Base-by-base conservation (phyloP, 2,797 vertebrate genomes). In the Sebastes diaconus region DNA sequence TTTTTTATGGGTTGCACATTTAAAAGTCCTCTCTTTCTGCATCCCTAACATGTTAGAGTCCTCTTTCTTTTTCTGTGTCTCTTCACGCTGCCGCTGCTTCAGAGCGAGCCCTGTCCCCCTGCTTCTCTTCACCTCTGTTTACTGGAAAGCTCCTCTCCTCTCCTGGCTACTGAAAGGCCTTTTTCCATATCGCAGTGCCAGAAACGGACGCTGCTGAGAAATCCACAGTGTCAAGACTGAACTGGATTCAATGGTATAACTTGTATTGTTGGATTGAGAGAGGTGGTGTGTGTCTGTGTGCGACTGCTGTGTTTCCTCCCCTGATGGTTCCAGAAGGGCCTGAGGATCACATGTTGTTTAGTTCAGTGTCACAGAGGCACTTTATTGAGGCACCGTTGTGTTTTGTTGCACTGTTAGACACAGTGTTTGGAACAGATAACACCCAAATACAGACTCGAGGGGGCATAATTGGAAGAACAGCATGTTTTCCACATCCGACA, bases 191-290 rank as follows among this genome's bases (percentile, higher is more conserved):
- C 73, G 50, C 82, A 77, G 86, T 93, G 89, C 94, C 94, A 93
- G 90, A 90, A 90, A 90, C 87, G 90, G 90, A 94, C 90, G 84
- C 92, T 88, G 91, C 91, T 86, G 92, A 92, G 86, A 93, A 91
- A 93, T 79, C 90, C 84, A 84, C 92, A 91, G 87, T 91, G 88
- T 94, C 89, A 88, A 88, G 88, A 90, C 89, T 80, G 88, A 92
- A 87, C 93, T 92, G 95, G 95, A 96, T 91, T 95, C 94, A 95
- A 96, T 96, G 96, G 95, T 96, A 96, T 68, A 80, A 77, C 67
- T 81, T 68, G 60, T 67, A 30, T 77, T 81, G 78, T 72, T 79
- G 72, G 32, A 54, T 20, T 78, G 61, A 68, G 20, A 59, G 24
- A 74, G 39, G 22, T 46, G 25, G 25, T 59, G 65, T 77, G 24